These are phyloP conservation scores for Jordanella pulchra DNA, from an alignment of 2,797 vertebrate genomes.

Conservation along the genomic window DNA sequence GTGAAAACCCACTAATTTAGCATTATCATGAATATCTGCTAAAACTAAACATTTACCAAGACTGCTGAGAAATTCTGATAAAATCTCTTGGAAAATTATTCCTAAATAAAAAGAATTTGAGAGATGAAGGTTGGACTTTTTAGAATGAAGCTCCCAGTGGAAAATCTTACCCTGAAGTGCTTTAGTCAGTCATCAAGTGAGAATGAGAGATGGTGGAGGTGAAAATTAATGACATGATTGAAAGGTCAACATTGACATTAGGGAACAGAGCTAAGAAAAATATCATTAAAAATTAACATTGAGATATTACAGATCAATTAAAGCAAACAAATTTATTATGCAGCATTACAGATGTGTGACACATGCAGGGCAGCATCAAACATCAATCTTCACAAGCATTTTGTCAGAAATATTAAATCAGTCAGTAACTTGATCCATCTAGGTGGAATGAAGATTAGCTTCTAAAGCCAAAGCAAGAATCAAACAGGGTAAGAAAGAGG, in stretches of 20 bases:
- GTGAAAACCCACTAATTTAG: too few relatives aligned
- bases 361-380: too few relatives aligned
- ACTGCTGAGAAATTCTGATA: background rate
- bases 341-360: background rate
- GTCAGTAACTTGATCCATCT: background rate
- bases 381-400: background rate
- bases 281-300: background rate
- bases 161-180: slow-evolving; percentile 17
- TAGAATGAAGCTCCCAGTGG: slow-evolving; percentile 22
- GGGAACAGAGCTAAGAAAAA: background rate
- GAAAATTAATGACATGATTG: slow-evolving; percentile 19
- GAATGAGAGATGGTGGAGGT: slow-evolving; percentile 1
- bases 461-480: background rate
- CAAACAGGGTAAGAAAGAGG: background rate
- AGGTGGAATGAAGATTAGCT: background rate
- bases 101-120: background rate
- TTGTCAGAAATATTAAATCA: background rate
- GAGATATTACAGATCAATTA: background rate
- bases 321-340: background rate
- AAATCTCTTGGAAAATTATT: slow-evolving; percentile 22
- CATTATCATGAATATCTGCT: too few relatives aligned
- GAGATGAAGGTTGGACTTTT: slow-evolving; percentile 15
- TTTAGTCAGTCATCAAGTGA: slow-evolving; percentile 17
- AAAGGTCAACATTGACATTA: slow-evolving; percentile 11
- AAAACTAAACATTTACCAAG: background rate